Conservation (phyloP, 2,113 vertebrate genomes). For the Clarias gariepinus region DNA sequence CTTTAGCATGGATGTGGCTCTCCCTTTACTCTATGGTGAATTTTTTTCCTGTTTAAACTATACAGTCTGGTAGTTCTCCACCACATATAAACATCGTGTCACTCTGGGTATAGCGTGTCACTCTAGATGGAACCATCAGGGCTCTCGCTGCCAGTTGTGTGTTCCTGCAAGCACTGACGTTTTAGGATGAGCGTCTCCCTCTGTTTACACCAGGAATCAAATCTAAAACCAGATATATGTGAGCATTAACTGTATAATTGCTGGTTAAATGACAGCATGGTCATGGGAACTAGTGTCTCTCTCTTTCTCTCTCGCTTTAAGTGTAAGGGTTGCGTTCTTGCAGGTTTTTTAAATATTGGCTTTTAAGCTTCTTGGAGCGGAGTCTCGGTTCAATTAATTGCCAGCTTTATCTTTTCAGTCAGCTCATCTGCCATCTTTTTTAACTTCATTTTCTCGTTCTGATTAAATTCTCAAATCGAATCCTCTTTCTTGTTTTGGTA, state of each 20-base stretch:
- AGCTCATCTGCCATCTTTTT: not conserved
- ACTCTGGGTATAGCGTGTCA: not conserved
- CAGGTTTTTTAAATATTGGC: not conserved
- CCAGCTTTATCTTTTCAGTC: not conserved
- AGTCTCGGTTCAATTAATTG: not conserved
- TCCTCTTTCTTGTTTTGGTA: not conserved
- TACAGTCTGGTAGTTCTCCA: not conserved
- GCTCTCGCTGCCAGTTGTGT: not conserved
- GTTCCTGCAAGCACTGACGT: not conserved
- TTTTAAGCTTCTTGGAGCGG: not conserved
- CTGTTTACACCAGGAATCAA: not conserved
- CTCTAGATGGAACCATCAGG: not conserved
- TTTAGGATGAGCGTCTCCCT: not conserved
- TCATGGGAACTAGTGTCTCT: not conserved
- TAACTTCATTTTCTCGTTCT: not conserved
- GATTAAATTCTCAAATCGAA: not conserved
- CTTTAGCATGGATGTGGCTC: not conserved
- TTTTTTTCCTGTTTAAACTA: not conserved
- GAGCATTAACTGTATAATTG: not conserved
- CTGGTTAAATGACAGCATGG: not conserved
- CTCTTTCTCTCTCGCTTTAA: not conserved
- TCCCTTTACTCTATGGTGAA: not conserved
- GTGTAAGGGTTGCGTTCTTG: not conserved
- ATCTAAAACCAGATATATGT: not conserved
- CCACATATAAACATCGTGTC: not conserved